A percentile compares a stretch with the other conserved stretches of the same genome.
Conservation (phyloP, 2,797 vertebrate genomes). For the Argyrosomus regius region DNA sequence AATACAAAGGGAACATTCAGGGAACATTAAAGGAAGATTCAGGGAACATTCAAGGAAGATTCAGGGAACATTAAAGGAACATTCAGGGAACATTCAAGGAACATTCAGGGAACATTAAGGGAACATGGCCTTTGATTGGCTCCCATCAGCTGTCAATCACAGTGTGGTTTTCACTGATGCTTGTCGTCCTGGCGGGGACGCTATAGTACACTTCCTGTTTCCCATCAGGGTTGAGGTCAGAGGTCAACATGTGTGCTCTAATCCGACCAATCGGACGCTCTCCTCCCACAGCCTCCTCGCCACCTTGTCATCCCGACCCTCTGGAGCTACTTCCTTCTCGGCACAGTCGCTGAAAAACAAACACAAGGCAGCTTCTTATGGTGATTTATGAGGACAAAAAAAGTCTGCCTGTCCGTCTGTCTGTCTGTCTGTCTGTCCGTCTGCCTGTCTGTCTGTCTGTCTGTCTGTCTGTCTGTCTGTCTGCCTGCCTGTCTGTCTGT, state of each 20-base stretch:
- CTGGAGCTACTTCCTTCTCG: constrained; percentile 78
- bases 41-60: too few relatives aligned
- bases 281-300: constrained; percentile 87
- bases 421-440: too few relatives aligned
- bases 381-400: neutral
- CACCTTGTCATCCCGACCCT: constrained; percentile 80
- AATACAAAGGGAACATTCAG: too few relatives aligned
- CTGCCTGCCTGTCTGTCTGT: too few relatives aligned
- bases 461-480: too few relatives aligned
- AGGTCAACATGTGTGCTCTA: constrained; percentile 56
- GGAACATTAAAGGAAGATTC: too few relatives aligned
- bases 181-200: neutral
- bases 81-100: too few relatives aligned
- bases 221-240: constrained; percentile 3
- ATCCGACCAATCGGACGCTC: constrained; percentile 84
- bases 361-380: neutral
- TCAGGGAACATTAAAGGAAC: too few relatives aligned
- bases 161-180: neutral
- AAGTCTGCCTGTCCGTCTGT: too few relatives aligned
- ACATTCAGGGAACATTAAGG: too few relatives aligned
- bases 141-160: neutral
- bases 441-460: too few relatives aligned
- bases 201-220: neutral
- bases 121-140: neutral
- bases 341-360: constrained; percentile 84